These are phyloP conservation scores for Mobula hypostoma DNA, from an alignment of 2,113 vertebrate genomes.

Conservation along the genomic window DNA sequence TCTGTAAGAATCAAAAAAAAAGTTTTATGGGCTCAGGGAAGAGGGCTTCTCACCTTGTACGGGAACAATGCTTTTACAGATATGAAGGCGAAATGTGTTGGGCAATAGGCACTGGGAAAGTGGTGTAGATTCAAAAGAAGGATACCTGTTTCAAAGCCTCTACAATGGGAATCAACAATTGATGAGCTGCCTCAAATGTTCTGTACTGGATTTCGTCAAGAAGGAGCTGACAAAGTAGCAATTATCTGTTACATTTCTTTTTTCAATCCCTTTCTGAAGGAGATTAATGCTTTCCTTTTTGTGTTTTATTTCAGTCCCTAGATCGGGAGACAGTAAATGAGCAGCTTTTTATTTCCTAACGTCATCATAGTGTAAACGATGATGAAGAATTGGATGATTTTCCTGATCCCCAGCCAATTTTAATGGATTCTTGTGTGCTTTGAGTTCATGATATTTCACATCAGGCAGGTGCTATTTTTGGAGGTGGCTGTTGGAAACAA, in stretches of 20 bases:
- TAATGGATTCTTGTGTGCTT: background rate
- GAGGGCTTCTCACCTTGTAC: background rate
- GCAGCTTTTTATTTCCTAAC: conserved; percentile 60
- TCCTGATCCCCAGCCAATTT: background rate
- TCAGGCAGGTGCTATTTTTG: background rate
- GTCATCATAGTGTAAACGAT: conserved; percentile 59
- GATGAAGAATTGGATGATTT: background rate
- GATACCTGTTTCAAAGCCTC: too few species aligned
- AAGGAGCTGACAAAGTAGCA: too few species aligned
- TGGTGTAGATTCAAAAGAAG: too few species aligned
- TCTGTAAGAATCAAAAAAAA: background rate
- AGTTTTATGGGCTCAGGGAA: background rate
- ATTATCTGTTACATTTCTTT: too few species aligned
- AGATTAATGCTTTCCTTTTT: background rate
- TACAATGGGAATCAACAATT: too few species aligned
- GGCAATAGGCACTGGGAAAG: too few species aligned
- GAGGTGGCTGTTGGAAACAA: conserved; percentile 17
- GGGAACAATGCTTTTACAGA: background rate
- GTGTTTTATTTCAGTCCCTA: conserved; percentile 40
- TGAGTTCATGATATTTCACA: background rate
- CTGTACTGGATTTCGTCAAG: too few species aligned
- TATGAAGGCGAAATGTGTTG: background rate
- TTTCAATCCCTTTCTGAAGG: background rate
- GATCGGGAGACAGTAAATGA: conserved; percentile 63
- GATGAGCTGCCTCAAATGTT: too few species aligned